A percentile compares a stretch with the other conserved stretches of the same genome.
phyloP scores from a whole-genome alignment of 1,140 invertebrate species.

The Micrasema minimum region DNA sequence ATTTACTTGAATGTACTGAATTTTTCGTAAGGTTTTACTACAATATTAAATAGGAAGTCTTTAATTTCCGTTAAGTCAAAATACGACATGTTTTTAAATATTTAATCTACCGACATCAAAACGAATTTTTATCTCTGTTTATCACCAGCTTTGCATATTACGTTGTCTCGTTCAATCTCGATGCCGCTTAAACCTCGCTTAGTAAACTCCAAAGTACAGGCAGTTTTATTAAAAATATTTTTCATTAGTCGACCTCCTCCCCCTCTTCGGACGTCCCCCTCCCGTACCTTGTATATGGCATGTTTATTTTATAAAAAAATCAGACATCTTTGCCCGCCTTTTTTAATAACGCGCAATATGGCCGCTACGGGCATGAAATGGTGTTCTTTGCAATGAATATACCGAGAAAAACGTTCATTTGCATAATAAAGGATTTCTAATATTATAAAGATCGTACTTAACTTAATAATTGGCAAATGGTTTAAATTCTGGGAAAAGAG shows the following conservation, averaged over 20 bases:
- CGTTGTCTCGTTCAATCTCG: slow-evolving; percentile 18
- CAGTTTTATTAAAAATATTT: slow-evolving; percentile 53
- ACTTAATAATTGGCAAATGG: too few species aligned
- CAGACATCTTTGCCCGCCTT: slow-evolving; percentile 41
- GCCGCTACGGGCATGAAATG: slow-evolving; percentile 44
- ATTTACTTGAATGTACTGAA: too few species aligned
- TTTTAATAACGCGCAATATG: slow-evolving; percentile 51
- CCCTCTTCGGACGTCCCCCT: not conserved
- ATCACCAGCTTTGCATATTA: not conserved
- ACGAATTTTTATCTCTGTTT: slow-evolving; percentile 5
- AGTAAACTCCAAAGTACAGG: slow-evolving; percentile 32
- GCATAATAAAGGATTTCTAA: not conserved
- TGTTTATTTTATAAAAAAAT: slow-evolving; percentile 48
- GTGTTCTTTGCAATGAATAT: slow-evolving; percentile 32
- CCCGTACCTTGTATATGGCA: slow-evolving; percentile 36
- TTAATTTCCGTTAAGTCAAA: slow-evolving; percentile 3
- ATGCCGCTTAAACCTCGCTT: slow-evolving; percentile 19
- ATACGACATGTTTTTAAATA: slow-evolving; percentile 14
- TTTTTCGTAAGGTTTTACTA: not conserved
- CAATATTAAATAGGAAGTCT: slow-evolving; percentile 1
- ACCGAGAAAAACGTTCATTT: not conserved
- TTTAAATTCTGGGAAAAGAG: too few species aligned
- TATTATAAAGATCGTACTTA: too few species aligned
- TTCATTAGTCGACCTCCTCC: slow-evolving; percentile 45
- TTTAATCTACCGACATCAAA: slow-evolving; percentile 11